Evolutionary conservation across 2,797 vertebrate species (phyloP).

Genomic region (Rhinatrema bivittatum): DNA sequence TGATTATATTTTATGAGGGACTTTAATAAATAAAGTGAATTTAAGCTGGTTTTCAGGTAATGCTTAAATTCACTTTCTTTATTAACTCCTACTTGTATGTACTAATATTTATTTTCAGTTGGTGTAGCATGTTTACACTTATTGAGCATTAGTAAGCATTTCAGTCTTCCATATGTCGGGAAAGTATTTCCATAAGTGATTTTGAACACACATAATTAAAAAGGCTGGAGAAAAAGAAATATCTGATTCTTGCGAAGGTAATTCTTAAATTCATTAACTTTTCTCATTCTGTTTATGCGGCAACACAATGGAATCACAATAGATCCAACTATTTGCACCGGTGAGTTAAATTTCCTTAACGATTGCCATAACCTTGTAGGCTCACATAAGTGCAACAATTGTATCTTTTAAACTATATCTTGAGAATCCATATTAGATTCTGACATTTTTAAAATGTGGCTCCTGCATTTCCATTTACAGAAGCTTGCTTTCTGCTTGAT

Average conservation of each 20-base stretch:
- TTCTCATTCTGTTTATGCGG: slow-evolving; percentile 86
- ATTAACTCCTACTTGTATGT: too few relatives aligned
- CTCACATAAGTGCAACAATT: slow-evolving; percentile 29
- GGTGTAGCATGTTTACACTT: too few relatives aligned
- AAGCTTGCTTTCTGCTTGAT: slow-evolving; percentile 34
- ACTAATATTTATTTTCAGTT: too few relatives aligned
- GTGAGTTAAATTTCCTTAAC: slow-evolving; percentile 86
- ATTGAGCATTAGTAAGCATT: too few relatives aligned
- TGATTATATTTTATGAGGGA: too few relatives aligned
- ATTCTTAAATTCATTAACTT: slow-evolving; percentile 63
- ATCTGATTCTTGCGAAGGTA: slow-evolving; percentile 33
- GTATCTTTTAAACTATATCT: slow-evolving; percentile 32
- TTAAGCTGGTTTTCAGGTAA: too few relatives aligned
- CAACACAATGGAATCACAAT: slow-evolving; percentile 93
- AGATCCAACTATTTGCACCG: slow-evolving; percentile 99
- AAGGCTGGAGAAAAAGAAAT: too few relatives aligned
- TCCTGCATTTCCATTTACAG: slow-evolving; percentile 22
- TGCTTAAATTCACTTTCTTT: too few relatives aligned
- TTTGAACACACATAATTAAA: too few relatives aligned
- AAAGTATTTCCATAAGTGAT: too few relatives aligned
- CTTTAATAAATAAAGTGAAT: too few relatives aligned
- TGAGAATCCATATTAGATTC: slow-evolving; percentile 31
- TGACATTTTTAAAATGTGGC: slow-evolving; percentile 10
- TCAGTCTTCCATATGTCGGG: too few relatives aligned
- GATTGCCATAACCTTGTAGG: slow-evolving; percentile 58